phyloP scores from a whole-genome alignment of 2,888 invertebrate species.

The Allolobophora icterica region DNA sequence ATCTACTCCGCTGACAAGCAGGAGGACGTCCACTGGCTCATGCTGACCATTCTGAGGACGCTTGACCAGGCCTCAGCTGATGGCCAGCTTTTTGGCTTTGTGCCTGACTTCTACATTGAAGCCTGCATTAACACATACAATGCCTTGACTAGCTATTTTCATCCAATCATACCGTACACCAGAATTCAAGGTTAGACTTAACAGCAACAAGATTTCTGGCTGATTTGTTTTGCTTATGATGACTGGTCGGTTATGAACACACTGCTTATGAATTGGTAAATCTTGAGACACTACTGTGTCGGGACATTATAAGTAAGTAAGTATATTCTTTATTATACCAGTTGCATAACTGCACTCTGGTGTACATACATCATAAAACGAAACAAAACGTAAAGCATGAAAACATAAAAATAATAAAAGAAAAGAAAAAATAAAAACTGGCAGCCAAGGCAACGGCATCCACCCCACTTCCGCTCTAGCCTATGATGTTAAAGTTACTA shows the following conservation, averaged over 20 bases:
- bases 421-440: too few relatives aligned
- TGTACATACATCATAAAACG: too few relatives aligned
- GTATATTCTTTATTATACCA: too few relatives aligned
- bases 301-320: too few relatives aligned
- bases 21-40: constrained; percentile 71
- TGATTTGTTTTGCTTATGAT: not conserved
- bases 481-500: too few relatives aligned
- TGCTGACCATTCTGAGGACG: constrained; percentile 72
- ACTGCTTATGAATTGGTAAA: not conserved
- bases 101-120: constrained; percentile 78
- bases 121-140: constrained; percentile 74
- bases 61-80: constrained; percentile 71
- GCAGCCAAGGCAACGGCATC: too few relatives aligned
- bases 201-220: not conserved
- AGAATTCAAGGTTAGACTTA: constrained; percentile 67
- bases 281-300: not conserved
- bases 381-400: too few relatives aligned
- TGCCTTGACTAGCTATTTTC: constrained; percentile 73
- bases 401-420: too few relatives aligned
- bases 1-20: constrained; percentile 74
- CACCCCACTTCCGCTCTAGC: too few relatives aligned
- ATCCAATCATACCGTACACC: constrained; percentile 72
- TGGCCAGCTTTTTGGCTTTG: constrained; percentile 75
- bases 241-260: not conserved
- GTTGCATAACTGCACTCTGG: too few relatives aligned